A percentile compares a stretch with the other conserved stretches of the same genome.
Evolutionary conservation across 2,888 invertebrate species (phyloP).

Genomic region (Eudiplozoon nipponicum): DNA sequence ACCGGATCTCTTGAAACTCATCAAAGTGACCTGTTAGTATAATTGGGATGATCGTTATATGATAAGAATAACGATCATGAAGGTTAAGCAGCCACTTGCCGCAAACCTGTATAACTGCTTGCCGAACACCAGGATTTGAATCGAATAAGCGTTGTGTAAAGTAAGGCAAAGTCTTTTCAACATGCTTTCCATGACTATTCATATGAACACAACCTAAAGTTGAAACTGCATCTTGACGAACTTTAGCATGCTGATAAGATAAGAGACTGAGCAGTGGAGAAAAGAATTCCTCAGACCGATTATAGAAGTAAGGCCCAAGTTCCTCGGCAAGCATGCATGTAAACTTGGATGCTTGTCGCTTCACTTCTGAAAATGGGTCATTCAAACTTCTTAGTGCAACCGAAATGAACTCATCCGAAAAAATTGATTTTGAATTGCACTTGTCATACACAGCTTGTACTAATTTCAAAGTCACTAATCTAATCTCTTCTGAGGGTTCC

Average conservation of each 20-base stretch:
- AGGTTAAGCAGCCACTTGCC: slow-evolving; percentile 45
- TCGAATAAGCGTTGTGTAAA: slow-evolving; percentile 59
- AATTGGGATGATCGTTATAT: slow-evolving; percentile 49
- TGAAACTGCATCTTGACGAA: slow-evolving; percentile 41
- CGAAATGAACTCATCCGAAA: slow-evolving; percentile 41
- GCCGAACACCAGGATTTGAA: slow-evolving; percentile 42
- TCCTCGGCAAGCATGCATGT: slow-evolving; percentile 36
- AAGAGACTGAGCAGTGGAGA: slow-evolving; percentile 42
- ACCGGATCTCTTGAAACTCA: slow-evolving; percentile 30
- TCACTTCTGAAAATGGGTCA: slow-evolving; percentile 49
- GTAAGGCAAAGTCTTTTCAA: slow-evolving; percentile 42
- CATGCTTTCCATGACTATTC: slow-evolving; percentile 39
- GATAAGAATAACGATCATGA: slow-evolving; percentile 55
- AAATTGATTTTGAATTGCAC: slow-evolving; percentile 35
- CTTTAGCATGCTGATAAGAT: slow-evolving; percentile 48
- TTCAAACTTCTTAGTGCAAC: slow-evolving; percentile 40
- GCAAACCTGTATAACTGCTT: slow-evolving; percentile 42
- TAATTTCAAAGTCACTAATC: slow-evolving; percentile 38
- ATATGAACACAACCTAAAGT: slow-evolving; percentile 40
- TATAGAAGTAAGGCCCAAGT: slow-evolving; percentile 40
- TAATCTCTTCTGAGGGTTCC: slow-evolving; percentile 47
- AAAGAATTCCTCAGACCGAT: slow-evolving; percentile 40
- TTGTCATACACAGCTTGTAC: slow-evolving; percentile 37
- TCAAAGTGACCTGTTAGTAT: slow-evolving; percentile 52
- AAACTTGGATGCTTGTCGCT: slow-evolving; percentile 42